Percentiles rank a stretch among this genome's conserved stretches.
phyloP scores from a whole-genome alignment of 1,140 invertebrate species.

The Dreissena polymorpha region DNA sequence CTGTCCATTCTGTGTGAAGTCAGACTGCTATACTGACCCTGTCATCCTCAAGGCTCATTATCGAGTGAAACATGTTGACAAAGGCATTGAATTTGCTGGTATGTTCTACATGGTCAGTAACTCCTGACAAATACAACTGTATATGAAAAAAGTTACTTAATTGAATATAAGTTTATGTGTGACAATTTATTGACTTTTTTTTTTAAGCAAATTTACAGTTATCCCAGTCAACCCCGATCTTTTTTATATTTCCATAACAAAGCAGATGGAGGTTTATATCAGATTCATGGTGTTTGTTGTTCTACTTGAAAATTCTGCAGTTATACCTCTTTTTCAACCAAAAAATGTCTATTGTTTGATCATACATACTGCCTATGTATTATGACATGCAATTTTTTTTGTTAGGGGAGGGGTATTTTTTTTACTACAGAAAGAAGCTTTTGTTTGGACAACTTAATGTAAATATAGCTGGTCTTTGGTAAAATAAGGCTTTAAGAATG shows the following conservation, averaged over 20 bases:
- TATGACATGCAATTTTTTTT: too few relatives aligned
- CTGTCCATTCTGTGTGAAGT: constrained; percentile 79
- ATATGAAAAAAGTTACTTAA: not conserved
- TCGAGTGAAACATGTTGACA: constrained; percentile 80
- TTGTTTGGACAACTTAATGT: too few relatives aligned
- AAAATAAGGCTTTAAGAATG: too few relatives aligned
- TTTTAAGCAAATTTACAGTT: not conserved
- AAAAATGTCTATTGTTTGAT: not conserved
- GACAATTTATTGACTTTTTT: not conserved
- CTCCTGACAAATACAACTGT: too few relatives aligned
- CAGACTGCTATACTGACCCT: constrained; percentile 77
- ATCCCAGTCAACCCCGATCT: not conserved
- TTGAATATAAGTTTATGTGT: not conserved
- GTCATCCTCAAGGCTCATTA: constrained; percentile 79
- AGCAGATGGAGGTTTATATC: not conserved
- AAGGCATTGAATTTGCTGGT: constrained; percentile 80
- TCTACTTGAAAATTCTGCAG: not conserved
- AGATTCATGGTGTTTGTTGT: too few relatives aligned
- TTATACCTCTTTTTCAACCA: not conserved
- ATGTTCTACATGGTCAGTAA: not conserved
- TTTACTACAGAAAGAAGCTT: too few relatives aligned
- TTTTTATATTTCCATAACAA: not conserved
- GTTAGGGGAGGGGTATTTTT: too few relatives aligned
- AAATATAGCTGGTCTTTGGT: too few relatives aligned
- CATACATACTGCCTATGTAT: too few relatives aligned